These are phyloP conservation scores for Acipenser transmontanus DNA, from an alignment of 2,797 vertebrate species.

Conservation along the genomic window DNA sequence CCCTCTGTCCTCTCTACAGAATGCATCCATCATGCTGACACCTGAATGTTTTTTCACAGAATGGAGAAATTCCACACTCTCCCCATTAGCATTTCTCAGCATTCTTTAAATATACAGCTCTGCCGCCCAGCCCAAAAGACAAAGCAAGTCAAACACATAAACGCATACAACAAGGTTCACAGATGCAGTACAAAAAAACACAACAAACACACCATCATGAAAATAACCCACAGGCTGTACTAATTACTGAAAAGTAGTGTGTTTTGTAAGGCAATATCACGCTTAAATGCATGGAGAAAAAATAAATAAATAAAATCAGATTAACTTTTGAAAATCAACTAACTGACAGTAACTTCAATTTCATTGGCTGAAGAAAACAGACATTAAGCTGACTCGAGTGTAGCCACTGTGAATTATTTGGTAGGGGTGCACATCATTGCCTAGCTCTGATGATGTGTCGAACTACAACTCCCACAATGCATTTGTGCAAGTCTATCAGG, in stretches of 20 bases:
- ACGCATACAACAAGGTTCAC: not conserved
- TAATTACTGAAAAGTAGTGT: too few species aligned
- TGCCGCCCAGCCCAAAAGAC: slow-evolving; percentile 3
- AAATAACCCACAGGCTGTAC: not conserved
- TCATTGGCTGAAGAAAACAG: too few species aligned
- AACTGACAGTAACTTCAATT: too few species aligned
- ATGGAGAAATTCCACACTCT: slow-evolving; percentile 18
- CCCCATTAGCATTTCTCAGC: slow-evolving; percentile 1
- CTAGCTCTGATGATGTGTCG: too few species aligned
- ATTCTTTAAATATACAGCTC: not conserved
- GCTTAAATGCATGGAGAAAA: not conserved
- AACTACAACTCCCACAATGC: too few species aligned
- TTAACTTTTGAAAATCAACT: too few species aligned
- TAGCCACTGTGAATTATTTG: too few species aligned
- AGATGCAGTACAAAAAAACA: not conserved
- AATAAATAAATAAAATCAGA: not conserved
- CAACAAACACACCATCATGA: not conserved
- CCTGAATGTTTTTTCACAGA: slow-evolving; percentile 29
- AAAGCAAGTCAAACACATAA: not conserved
- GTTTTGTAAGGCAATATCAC: too few species aligned
- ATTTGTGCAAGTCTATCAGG: too few species aligned
- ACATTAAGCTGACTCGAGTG: too few species aligned
- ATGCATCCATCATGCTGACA: slow-evolving; percentile 42
- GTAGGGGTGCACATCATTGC: too few species aligned
- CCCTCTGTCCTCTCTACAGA: slow-evolving; percentile 19